Percentiles rank a stretch among this genome's conserved stretches.
phyloP scores from a whole-genome alignment of 2,113 vertebrate genomes.

The Albula glossodonta region DNA sequence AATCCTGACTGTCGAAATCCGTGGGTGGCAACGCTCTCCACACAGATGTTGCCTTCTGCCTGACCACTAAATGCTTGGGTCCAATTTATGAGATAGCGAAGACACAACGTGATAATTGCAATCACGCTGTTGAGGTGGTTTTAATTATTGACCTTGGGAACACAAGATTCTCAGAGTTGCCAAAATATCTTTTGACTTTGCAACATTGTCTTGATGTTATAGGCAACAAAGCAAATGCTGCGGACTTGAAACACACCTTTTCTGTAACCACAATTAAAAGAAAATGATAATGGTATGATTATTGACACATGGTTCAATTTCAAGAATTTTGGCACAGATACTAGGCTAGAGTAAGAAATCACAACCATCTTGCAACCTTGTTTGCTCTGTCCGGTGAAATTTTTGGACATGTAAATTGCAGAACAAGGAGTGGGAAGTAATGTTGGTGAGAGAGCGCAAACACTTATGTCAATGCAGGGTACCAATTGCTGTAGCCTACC shows the following conservation, averaged over 20 bases:
- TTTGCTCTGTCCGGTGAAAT: too few species aligned
- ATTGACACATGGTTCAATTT: background rate
- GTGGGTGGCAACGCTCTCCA: slow-evolving; percentile 13
- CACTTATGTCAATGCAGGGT: too few species aligned
- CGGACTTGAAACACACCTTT: too few species aligned
- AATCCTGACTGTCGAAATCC: slow-evolving; percentile 1
- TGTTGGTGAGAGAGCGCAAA: too few species aligned
- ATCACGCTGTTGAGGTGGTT: slow-evolving; percentile 1
- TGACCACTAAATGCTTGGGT: slow-evolving; percentile 14
- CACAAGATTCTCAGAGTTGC: background rate
- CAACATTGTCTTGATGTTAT: too few species aligned
- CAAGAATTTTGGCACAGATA: background rate
- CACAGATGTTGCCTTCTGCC: background rate
- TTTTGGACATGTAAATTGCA: too few species aligned
- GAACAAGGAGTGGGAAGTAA: too few species aligned
- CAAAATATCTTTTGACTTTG: slow-evolving; percentile 6
- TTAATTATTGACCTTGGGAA: background rate
- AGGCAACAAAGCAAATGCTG: too few species aligned
- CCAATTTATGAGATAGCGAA: slow-evolving; percentile 24
- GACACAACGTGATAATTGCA: slow-evolving; percentile 14
- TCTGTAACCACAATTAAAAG: too few species aligned
- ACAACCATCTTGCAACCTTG: too few species aligned
- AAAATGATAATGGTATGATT: background rate
- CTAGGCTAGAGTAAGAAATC: too few species aligned
- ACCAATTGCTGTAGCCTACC: too few species aligned